These are phyloP conservation scores for Spondyliosoma cantharus DNA, from an alignment of 2,797 vertebrate species.

Conservation along the genomic window DNA sequence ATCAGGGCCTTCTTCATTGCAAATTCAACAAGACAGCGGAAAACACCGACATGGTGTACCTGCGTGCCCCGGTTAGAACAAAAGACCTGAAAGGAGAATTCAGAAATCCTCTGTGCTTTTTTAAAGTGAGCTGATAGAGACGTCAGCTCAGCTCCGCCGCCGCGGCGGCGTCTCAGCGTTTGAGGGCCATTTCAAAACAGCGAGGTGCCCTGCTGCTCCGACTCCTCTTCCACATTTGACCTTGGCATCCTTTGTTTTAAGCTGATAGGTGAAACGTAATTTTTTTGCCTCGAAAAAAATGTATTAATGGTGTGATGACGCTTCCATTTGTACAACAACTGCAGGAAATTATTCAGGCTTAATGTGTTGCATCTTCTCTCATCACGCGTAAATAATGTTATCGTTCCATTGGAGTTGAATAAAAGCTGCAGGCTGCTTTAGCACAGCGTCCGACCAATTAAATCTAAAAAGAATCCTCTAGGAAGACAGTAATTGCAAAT, in stretches of 20 bases:
- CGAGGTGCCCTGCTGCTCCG: conserved; percentile 9
- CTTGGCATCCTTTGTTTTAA: conserved; percentile 45
- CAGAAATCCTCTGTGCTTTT: conserved; percentile 28
- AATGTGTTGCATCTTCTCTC: conserved; percentile 5
- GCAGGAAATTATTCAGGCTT: conserved; percentile 7
- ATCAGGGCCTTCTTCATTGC: conserved; percentile 66
- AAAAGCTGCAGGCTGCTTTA: conserved; percentile 30
- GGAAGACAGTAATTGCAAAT: conserved; percentile 71
- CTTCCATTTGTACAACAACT: conserved; percentile 12
- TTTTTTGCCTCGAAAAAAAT: conserved; percentile 8
- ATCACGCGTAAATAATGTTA: conserved; percentile 26
- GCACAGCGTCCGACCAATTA: conserved; percentile 40
- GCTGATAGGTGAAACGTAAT: conserved; percentile 10
- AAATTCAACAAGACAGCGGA: conserved; percentile 69
- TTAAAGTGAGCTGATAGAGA: conserved; percentile 64
- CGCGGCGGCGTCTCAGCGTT: conserved; percentile 15
- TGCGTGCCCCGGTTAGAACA: conserved; percentile 52
- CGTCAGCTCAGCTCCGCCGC: conserved; percentile 41
- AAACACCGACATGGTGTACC: conserved; percentile 45
- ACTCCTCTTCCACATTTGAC: conserved; percentile 32
- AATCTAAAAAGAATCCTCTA: conserved; percentile 39
- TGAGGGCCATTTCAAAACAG: conserved; percentile 40
- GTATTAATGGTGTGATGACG: conserved; percentile 7
- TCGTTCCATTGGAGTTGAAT: conserved; percentile 3
- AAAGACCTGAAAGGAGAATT: conserved; percentile 53